Conservation (phyloP, 2,797 vertebrate species). For the Notamacropus eugenii region DNA sequence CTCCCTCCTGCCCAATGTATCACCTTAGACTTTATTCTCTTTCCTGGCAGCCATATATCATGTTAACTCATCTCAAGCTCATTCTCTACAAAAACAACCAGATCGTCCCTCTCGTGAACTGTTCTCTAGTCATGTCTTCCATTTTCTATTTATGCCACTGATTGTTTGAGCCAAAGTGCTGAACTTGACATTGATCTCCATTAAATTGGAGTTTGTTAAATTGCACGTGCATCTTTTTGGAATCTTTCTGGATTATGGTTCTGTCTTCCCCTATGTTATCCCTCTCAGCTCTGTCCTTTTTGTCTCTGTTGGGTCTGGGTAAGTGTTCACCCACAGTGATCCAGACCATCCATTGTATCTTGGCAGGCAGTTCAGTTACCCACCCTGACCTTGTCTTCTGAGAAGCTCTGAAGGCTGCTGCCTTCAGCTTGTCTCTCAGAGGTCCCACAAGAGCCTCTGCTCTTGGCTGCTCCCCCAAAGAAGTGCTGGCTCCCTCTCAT, state of each 20-base stretch:
- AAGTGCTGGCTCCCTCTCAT: background rate
- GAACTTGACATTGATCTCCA: too few species aligned
- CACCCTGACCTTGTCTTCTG: background rate
- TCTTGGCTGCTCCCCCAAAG: slow-evolving; percentile 12
- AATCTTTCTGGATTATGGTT: too few species aligned
- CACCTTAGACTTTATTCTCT: background rate
- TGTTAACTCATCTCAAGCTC: background rate
- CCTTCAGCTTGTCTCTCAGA: background rate
- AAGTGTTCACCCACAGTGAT: too few species aligned
- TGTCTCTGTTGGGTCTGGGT: too few species aligned
- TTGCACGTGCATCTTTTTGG: too few species aligned
- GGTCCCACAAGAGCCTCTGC: background rate
- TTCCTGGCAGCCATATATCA: background rate
- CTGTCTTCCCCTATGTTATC: too few species aligned
- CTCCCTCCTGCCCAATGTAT: fast-evolving
- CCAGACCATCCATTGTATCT: too few species aligned
- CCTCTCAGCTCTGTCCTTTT: too few species aligned
- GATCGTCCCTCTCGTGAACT: background rate
- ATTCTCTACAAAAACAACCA: background rate
- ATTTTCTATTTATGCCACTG: background rate
- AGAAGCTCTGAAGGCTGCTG: background rate
- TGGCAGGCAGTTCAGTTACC: background rate
- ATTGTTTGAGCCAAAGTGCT: background rate
- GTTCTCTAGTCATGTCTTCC: background rate
- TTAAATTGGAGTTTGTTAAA: too few species aligned